Evolutionary conservation across 2,888 invertebrate genomes (phyloP).

Genomic region (Drosophila mimetica): DNA sequence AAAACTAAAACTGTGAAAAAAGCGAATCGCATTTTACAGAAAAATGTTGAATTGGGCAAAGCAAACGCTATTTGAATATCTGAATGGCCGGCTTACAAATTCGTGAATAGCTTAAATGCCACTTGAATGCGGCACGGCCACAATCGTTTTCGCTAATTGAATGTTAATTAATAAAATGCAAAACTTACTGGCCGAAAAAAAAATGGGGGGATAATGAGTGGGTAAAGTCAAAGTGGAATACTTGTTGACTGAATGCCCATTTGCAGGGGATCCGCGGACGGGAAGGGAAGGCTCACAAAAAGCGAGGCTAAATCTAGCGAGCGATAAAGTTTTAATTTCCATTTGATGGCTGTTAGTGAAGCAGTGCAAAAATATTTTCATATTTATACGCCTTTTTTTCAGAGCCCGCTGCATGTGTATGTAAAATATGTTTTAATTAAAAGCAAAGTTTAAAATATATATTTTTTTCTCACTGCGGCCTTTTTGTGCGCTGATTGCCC

Average conservation of each 20-base stretch:
- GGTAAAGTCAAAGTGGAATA: slow-evolving; percentile 23
- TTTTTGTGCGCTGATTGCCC: slow-evolving; percentile 48
- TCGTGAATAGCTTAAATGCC: slow-evolving; percentile 54
- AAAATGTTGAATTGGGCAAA: slow-evolving; percentile 12
- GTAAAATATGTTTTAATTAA: slow-evolving; percentile 76
- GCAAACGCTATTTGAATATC: slow-evolving; percentile 39
- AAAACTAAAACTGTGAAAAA: slow-evolving; percentile 33
- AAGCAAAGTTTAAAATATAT: slow-evolving; percentile 60
- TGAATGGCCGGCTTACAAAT: slow-evolving; percentile 31
- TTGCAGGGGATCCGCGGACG: slow-evolving; percentile 8
- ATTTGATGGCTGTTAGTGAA: slow-evolving; percentile 54
- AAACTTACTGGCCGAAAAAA: slow-evolving; percentile 9
- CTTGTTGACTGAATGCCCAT: slow-evolving; percentile 60
- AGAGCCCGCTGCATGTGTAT: slow-evolving; percentile 6
- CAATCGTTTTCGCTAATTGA: slow-evolving; percentile 61
- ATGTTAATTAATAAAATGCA: slow-evolving; percentile 62
- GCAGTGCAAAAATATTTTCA: slow-evolving; percentile 22
- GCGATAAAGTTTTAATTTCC: slow-evolving; percentile 50
- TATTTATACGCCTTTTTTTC: slow-evolving; percentile 12
- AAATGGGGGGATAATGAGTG: slow-evolving; percentile 15
- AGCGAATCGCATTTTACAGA: slow-evolving; percentile 9
- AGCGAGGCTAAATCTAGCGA: slow-evolving; percentile 24
- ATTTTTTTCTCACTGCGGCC: slow-evolving; percentile 15
- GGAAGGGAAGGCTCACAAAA: background rate
- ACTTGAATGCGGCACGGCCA: slow-evolving; percentile 30